Conservation (phyloP, 2,888 invertebrate species). For the Diarsia brunnea region DNA sequence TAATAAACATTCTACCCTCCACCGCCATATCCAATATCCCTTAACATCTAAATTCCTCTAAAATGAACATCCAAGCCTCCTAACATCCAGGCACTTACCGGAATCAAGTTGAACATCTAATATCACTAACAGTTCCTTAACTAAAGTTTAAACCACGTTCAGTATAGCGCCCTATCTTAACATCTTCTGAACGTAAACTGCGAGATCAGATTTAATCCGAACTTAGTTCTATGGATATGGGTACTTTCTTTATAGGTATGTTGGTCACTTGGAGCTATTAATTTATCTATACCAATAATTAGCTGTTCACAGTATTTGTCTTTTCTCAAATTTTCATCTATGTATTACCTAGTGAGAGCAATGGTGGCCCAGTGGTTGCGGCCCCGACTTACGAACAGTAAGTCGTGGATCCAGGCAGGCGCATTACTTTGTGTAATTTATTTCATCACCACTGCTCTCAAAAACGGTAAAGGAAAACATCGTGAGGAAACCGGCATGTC, state of each 20-base stretch:
- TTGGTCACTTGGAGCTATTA: conserved; percentile 14
- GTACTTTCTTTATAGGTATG: conserved; percentile 26
- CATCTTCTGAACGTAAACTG: conserved; percentile 24
- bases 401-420: too few species aligned
- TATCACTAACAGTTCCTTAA: conserved; percentile 39
- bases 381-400: too few species aligned
- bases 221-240: conserved; percentile 41
- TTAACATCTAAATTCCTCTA: conserved; percentile 13
- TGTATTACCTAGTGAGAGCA: too few species aligned
- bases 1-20: neutral
- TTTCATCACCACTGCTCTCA: too few species aligned
- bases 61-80: conserved; percentile 32
- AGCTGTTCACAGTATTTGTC: neutral
- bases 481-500: too few species aligned
- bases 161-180: conserved; percentile 21
- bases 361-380: too few species aligned
- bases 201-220: conserved; percentile 62
- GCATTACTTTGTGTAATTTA: too few species aligned
- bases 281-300: neutral
- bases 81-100: conserved; percentile 15
- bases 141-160: conserved; percentile 45
- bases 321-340: neutral
- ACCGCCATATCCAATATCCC: neutral
- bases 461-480: too few species aligned
- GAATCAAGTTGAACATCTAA: conserved; percentile 32